Evolutionary conservation across 2,113 vertebrate species (phyloP), one percentile per base, ranked within the genome.

Genomic region (Etheostoma spectabile): DNA sequence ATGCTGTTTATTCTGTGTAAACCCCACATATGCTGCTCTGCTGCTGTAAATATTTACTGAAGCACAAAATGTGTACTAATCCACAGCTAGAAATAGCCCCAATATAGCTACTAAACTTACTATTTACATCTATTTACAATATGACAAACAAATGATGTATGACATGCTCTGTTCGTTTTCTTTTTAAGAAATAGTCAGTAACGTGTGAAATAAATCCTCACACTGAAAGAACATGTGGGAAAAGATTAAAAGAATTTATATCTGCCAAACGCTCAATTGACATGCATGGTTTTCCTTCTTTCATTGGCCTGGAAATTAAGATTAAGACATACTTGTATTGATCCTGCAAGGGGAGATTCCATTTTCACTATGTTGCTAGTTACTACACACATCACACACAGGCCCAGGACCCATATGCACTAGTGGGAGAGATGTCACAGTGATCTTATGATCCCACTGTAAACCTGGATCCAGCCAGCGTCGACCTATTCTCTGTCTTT

Each of bases 391-490:
- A 42, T 42, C 8, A 38, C 38, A 38, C 38, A 42, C 38, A 11
- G 10, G 38, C 38, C 38, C 38, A 42, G 38, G 38, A 42, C 38
- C 38, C 11, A 11, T 42, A 42, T 11, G 38, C 38, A 42, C 38
- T 3, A 42, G 38, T 42, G 38, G 8, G 38, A 42, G 38, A 42
- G 38, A 11, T 42, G 10, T 42, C 38, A 11, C 38, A 42, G 38
- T 42, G 38, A 38, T 38, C 38, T 38, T 10, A n/a, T 18, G 16
- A 70, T 62, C 11, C 16, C 8, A 1, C 49, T 30, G 48, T 33
- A 13, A 56, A 77, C 27, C 69, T 38, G 69, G 71, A 53, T 73
- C 56, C 48, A 69, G 79, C 79, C 55, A 46, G 84, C 45, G 3
- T 27, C 27, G 2, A 63, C 78, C 38, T 72, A 88, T 27, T 78